Evolutionary conservation across 2,797 vertebrate species (phyloP).

Genomic region (Anguilla obscura): DNA sequence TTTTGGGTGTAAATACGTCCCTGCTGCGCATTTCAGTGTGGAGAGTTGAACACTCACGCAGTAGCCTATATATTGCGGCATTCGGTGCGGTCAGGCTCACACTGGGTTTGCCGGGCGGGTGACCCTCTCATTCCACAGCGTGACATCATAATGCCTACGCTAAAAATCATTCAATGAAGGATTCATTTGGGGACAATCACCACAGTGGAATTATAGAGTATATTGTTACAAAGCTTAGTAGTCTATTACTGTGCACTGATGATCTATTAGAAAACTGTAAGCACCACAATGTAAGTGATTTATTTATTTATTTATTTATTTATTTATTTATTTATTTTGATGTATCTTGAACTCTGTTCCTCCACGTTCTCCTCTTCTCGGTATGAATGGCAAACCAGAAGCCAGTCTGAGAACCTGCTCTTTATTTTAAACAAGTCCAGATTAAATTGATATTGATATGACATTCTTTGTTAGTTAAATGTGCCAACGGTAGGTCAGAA

Average conservation of each 20-base stretch:
- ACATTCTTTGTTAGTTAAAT: neutral
- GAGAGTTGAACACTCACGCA: neutral
- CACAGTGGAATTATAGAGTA: neutral
- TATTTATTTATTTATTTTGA: neutral
- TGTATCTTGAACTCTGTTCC: neutral
- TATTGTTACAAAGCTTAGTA: neutral
- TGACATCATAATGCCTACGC: neutral
- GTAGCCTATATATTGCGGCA: neutral
- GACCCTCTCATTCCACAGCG: conserved; percentile 15
- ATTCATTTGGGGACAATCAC: neutral
- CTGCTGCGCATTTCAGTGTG: neutral
- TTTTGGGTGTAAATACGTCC: neutral
- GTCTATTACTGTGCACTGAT: neutral
- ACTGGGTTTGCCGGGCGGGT: neutral
- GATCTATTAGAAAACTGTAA: neutral
- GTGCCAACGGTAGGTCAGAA: neutral
- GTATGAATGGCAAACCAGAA: neutral
- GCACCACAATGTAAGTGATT: neutral
- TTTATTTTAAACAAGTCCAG: neutral
- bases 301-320: too few species aligned
- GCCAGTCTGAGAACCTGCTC: neutral
- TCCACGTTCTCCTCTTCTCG: neutral
- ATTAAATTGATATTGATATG: neutral
- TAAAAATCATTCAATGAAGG: neutral
- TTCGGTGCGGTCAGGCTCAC: neutral